These are phyloP conservation scores for Brachypodius melanocephalos DNA, from an alignment of 2,113 vertebrate genomes.

Conservation along the genomic window DNA sequence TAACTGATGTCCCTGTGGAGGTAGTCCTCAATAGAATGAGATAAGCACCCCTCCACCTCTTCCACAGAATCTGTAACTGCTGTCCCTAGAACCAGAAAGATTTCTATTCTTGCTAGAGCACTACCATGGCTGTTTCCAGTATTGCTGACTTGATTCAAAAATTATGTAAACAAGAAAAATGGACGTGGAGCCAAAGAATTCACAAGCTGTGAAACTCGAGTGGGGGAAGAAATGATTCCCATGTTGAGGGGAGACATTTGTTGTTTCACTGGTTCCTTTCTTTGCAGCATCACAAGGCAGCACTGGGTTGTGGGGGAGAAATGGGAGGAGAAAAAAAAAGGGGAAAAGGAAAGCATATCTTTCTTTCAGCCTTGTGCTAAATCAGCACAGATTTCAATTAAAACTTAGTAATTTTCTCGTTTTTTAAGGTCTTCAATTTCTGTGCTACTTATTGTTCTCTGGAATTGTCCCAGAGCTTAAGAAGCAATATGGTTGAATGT, in stretches of 20 bases:
- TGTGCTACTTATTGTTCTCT: not conserved
- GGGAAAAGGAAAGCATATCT: not conserved
- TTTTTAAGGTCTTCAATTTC: not conserved
- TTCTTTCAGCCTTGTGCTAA: not conserved
- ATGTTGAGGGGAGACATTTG: not conserved
- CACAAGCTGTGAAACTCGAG: not conserved
- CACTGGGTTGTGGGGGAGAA: not conserved
- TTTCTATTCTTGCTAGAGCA: not conserved
- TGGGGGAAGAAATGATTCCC: not conserved
- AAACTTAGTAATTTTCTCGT: not conserved
- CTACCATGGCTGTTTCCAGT: not conserved
- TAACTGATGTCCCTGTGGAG: not conserved
- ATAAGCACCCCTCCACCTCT: not conserved
- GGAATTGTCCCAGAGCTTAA: not conserved
- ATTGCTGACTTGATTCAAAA: not conserved
- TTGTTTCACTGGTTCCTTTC: not conserved
- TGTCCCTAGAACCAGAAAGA: not conserved
- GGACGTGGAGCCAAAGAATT: not conserved
- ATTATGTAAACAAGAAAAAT: not conserved
- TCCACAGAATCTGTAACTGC: not conserved
- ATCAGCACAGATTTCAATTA: not conserved
- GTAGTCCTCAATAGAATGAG: not conserved
- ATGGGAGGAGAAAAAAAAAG: too few species aligned
- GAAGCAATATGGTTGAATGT: not conserved
- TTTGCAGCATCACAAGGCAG: not conserved